Percentiles rank a stretch among this genome's conserved stretches.
Conservation (phyloP, 2,888 invertebrate species). For the Pandemis corylana region DNA sequence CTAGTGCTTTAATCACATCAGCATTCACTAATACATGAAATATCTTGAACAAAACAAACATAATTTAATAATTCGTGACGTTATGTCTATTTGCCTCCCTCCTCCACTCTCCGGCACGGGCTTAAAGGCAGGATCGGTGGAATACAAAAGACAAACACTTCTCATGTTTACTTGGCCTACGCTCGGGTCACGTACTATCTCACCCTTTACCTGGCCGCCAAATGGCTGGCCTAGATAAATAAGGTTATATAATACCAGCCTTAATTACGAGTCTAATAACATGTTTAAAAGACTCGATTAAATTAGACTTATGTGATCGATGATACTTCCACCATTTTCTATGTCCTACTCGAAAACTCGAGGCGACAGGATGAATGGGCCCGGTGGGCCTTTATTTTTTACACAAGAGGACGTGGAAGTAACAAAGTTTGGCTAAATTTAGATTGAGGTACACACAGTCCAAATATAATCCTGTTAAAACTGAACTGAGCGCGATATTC, state of each 20-base stretch:
- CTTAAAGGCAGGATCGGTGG: conserved; percentile 6
- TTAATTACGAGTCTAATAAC: conserved; percentile 1
- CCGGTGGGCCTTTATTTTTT: not conserved
- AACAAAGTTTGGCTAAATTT: not conserved
- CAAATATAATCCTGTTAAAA: not conserved
- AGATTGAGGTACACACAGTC: not conserved
- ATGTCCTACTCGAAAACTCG: not conserved
- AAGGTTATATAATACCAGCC: not conserved
- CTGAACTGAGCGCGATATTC: not conserved
- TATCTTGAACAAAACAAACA: not conserved
- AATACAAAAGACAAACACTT: conserved; percentile 28
- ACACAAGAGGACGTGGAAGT: not conserved
- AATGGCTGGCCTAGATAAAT: conserved; percentile 7
- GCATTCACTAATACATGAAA: not conserved
- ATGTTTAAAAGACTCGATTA: not conserved
- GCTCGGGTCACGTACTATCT: not conserved
- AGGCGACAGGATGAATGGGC: not conserved
- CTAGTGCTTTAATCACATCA: not conserved
- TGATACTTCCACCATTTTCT: not conserved
- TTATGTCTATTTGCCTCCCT: not conserved
- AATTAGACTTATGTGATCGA: not conserved
- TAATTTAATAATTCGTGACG: not conserved
- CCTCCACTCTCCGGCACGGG: not conserved
- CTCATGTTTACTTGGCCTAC: conserved; percentile 26
- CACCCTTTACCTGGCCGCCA: conserved; percentile 16